Conservation (phyloP, 1,140 invertebrate genomes). For the Temnothorax longispinosus region DNA sequence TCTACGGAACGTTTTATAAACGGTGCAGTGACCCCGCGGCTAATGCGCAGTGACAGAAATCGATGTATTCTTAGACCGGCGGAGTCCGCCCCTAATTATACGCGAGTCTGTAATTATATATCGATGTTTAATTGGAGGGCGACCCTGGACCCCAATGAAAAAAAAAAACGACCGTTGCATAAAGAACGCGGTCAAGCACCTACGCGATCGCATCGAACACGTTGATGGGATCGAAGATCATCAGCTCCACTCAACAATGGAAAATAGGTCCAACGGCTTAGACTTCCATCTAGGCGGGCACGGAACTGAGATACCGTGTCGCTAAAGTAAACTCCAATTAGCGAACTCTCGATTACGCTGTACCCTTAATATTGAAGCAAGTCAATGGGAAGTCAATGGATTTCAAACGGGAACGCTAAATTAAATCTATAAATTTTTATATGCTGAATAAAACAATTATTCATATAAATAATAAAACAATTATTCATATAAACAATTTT, state of each 20-base stretch:
- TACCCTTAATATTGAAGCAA: background rate
- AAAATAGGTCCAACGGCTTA: conserved; percentile 38
- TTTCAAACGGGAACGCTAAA: background rate
- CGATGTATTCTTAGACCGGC: conserved; percentile 45
- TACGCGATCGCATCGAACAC: conserved; percentile 22
- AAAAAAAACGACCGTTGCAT: conserved; percentile 32
- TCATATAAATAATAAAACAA: background rate
- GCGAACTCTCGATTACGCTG: background rate
- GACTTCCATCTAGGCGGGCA: background rate
- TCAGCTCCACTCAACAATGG: conserved; percentile 25
- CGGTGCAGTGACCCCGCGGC: conserved; percentile 43
- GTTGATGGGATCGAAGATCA: background rate
- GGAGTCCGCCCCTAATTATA: conserved; percentile 48
- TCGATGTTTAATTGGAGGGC: conserved; percentile 43
- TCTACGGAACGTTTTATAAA: conserved; percentile 44
- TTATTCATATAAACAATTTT: background rate
- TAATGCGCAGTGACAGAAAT: conserved; percentile 56
- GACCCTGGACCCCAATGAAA: background rate
- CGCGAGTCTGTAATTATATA: conserved; percentile 45
- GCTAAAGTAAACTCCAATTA: conserved; percentile 40
- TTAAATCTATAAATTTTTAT: background rate
- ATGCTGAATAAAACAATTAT: too few species aligned
- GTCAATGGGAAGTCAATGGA: background rate
- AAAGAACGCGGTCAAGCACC: conserved; percentile 46
- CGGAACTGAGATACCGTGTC: conserved; percentile 1